Base-by-base conservation (phyloP, 2,113 vertebrate genomes). In the Gorsachius goisagi region DNA sequence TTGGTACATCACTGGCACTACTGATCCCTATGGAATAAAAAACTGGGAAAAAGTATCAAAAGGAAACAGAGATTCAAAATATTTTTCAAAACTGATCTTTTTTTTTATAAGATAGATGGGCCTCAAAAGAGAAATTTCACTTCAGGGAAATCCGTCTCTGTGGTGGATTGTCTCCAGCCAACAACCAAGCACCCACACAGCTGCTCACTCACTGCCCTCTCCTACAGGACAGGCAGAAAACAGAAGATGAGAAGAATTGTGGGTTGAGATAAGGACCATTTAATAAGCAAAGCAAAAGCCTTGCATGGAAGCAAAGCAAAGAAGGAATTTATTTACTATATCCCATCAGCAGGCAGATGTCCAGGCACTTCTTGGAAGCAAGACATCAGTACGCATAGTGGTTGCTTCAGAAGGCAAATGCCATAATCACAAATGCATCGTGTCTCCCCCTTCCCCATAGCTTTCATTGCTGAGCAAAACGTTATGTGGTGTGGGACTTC, bases 41-140 rank as follows among this genome's bases (percentile, higher is more conserved):
- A 85, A 76, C 13, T 84, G 68, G 49, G 26, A 55, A 73, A 58
- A 58, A 55, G 32, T 60, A 56, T 75, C 49, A 80, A 69, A n/a
- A 89, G 74, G 47, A 32, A 73, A 72, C 3, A 56, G 11, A 75
- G 39, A 26, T 30, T 58, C 94, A 95, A 97, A 33, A 50, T 41
- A 68, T 69, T 85, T 58, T 85, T 91, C 44, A 89, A 87, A 86
- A 69, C 35, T 67, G 24, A 55, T 60, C 85, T 91, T 85, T 88
- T 28, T 27, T 72, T 93, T 91, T n/a, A 55, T 89, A 82, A 64
- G 88, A 60, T 72, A 72, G 24, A 62, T 95, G n/a, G 56, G 32
- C 52, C 78, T 84, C 82, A 90, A 82, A 92, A 96, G 47, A 55
- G 52, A 78, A 95, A 92, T 55, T 73, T 95, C 72, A 85, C 47